Base-by-base conservation (phyloP, 1,140 invertebrate genomes). In the Venturia canescens region DNA sequence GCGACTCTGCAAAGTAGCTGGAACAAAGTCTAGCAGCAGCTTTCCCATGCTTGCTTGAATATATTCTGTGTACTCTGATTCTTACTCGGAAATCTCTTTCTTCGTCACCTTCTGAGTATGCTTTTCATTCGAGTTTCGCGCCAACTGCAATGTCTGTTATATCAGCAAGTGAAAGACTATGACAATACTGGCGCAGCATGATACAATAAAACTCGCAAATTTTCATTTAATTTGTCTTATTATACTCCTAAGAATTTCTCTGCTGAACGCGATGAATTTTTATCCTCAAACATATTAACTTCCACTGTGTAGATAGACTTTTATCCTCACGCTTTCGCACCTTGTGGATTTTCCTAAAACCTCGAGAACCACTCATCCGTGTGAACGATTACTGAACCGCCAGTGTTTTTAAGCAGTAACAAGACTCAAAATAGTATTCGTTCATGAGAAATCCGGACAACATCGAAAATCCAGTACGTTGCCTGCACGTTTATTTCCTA, bases 151-250 rank as follows among this genome's bases (percentile, higher is more conserved):
- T 18, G 18, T n/a, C 38, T 53, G 4, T n/a, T 53, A 53, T 53
- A 5, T 21, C 18, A 21, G 50, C 50, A 1, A 53, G 50, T n/a
- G 11, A 15, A 53, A 53, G 18, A 53, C 4, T 53, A 53, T 21
- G n/a, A 53, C 7, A 53, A 53, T 53, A n/a, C 18, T 53, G n/a
- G n/a, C 1, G n/a, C 50, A 21, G 7, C 50, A n/a, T n/a, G 16
- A 4, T 53, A 53, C 18, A 21, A 53, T n/a, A 21, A 53, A 21
- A 21, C 18, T 18, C 50, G 50, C 50, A 18, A 53, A 53, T 53
- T 53, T 53, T 53, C 18, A 53, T n/a, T 53, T 53, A 53, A n/a
- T 53, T 53, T n/a, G 50, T 53, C 50, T 53, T 18, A n/a, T 53
- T 21, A n/a, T 21, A n/a, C 48, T 50, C 48, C 13, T 7, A 34